Percentiles rank a stretch among this genome's conserved stretches.
Evolutionary conservation across 2,888 invertebrate genomes (phyloP).

Genomic region (Nemurella pictetii): DNA sequence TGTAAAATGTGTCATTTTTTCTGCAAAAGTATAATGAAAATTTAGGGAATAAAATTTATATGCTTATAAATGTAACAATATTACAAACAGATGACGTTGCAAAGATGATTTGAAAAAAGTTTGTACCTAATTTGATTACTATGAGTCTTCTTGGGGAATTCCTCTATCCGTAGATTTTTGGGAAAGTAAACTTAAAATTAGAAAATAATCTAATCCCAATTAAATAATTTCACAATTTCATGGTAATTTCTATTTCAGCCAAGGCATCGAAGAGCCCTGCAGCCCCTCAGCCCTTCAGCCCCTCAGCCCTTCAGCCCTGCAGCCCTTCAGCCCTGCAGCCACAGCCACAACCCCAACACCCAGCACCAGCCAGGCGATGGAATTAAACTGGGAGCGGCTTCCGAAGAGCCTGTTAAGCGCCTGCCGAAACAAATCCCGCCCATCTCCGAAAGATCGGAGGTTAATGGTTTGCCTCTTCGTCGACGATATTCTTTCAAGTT

Average conservation of each 20-base stretch:
- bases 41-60: too few relatives aligned
- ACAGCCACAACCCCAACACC: neutral
- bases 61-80: too few relatives aligned
- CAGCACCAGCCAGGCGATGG: neutral
- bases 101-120: too few relatives aligned
- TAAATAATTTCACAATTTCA: conserved; percentile 39
- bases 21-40: too few relatives aligned
- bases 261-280: too few relatives aligned
- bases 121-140: too few relatives aligned
- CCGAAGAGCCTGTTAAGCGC: neutral
- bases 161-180: too few relatives aligned
- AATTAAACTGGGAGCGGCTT: neutral
- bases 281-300: neutral
- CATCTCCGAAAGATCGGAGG: neutral
- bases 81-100: too few relatives aligned
- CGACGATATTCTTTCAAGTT: neutral
- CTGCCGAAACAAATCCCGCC: neutral
- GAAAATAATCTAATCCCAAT: too few relatives aligned
- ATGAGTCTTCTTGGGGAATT: conserved; percentile 46
- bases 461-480: neutral
- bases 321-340: neutral
- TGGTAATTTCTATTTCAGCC: too few relatives aligned
- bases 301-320: neutral
- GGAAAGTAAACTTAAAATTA: too few relatives aligned
- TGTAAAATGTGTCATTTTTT: too few relatives aligned